phyloP scores from a whole-genome alignment of 2,888 invertebrate genomes.

The Lepetodrilus schrolli region DNA sequence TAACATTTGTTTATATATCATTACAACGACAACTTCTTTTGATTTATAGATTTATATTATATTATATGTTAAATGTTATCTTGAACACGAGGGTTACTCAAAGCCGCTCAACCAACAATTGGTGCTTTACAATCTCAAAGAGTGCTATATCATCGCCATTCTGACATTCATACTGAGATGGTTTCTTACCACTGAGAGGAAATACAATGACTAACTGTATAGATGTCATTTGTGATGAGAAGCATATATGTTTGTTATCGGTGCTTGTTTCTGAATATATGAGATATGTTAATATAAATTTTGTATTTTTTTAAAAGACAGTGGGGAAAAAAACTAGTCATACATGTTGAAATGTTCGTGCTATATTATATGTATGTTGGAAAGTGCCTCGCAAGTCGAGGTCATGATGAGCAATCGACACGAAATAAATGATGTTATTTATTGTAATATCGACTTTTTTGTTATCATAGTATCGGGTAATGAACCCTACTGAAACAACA shows the following conservation, averaged over 20 bases:
- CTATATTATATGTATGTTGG: conserved; percentile 13
- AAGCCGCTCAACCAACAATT: neutral
- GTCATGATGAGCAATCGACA: neutral
- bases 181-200: too few species aligned
- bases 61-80: too few species aligned
- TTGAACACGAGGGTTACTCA: too few species aligned
- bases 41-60: too few species aligned
- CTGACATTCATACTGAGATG: too few species aligned
- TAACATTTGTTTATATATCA: too few species aligned
- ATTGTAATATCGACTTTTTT: conserved; percentile 9
- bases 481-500: too few species aligned
- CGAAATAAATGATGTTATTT: conserved; percentile 26
- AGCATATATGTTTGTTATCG: neutral
- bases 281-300: conserved; percentile 10
- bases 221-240: neutral
- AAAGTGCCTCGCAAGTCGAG: neutral
- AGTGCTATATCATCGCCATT: neutral
- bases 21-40: too few species aligned
- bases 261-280: neutral
- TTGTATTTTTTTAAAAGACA: conserved; percentile 20
- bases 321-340: conserved; percentile 11
- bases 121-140: neutral
- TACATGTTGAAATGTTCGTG: conserved; percentile 18
- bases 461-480: too few species aligned
- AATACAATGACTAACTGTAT: neutral